These are phyloP conservation scores for Andrena bicolor DNA, from an alignment of 2,888 invertebrate species.

Conservation along the genomic window DNA sequence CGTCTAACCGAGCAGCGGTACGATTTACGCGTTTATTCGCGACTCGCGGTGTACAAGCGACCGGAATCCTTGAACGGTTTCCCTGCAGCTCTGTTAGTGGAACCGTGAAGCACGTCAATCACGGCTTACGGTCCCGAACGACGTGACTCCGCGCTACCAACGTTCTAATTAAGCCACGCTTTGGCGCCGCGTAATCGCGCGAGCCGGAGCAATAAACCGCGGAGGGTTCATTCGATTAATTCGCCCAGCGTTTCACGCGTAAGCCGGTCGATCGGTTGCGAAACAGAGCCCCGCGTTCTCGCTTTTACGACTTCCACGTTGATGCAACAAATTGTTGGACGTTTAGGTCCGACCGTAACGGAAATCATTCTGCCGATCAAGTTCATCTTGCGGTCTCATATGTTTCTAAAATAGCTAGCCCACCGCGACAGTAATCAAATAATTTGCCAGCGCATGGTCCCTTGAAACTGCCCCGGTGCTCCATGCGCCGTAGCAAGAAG, in stretches of 20 bases:
- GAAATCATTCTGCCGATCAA: no score
- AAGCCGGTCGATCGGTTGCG: slow-evolving; percentile 18
- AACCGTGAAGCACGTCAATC: slow-evolving; percentile 36
- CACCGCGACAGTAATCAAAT: no score
- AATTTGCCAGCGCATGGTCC: background rate
- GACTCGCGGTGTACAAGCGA: slow-evolving; percentile 16
- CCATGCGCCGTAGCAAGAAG: background rate
- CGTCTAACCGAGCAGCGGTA: slow-evolving; percentile 23
- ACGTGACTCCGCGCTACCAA: slow-evolving; percentile 48
- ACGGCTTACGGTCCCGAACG: slow-evolving; percentile 26
- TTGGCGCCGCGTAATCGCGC: slow-evolving; percentile 37
- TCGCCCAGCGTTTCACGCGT: background rate
- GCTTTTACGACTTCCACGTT: slow-evolving; percentile 25
- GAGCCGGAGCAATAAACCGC: slow-evolving; percentile 32
- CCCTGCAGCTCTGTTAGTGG: slow-evolving; percentile 44
- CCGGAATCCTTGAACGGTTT: slow-evolving; percentile 44
- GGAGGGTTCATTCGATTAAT: slow-evolving; percentile 35
- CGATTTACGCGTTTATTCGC: slow-evolving; percentile 48
- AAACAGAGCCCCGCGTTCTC: slow-evolving; percentile 4
- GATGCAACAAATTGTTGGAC: slow-evolving; percentile 30
- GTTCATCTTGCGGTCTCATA: no score
- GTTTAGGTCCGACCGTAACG: slow-evolving; percentile 25
- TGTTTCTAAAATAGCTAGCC: no score
- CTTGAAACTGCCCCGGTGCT: background rate
- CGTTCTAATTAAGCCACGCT: slow-evolving; percentile 55